A percentile compares a stretch with the other conserved stretches of the same genome.
Conservation (phyloP, 2,113 vertebrate species). For the Dipodomys ordii region DNA sequence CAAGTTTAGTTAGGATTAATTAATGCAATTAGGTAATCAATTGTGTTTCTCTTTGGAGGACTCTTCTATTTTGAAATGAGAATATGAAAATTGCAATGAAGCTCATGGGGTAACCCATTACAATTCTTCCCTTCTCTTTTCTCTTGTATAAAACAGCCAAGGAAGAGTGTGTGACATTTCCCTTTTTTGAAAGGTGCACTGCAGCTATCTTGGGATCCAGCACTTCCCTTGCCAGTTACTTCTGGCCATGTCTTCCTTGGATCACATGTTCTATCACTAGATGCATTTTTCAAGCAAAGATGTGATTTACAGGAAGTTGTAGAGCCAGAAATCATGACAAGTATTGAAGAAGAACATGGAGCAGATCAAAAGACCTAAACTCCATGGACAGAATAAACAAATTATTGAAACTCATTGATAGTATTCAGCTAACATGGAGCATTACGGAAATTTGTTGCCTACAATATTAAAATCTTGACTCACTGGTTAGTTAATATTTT, state of each 20-base stretch:
- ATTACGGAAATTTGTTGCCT: neutral
- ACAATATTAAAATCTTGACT: neutral
- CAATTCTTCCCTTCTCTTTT: neutral
- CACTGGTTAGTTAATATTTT: neutral
- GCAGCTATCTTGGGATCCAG: neutral
- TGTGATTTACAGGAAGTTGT: neutral
- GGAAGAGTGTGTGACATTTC: neutral
- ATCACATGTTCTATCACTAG: neutral
- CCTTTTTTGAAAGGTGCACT: slow-evolving; percentile 23
- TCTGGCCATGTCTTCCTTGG: neutral
- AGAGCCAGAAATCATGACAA: neutral
- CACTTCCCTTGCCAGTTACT: neutral
- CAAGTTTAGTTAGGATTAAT: slow-evolving; percentile 68
- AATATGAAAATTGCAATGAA: slow-evolving; percentile 50
- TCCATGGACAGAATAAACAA: neutral
- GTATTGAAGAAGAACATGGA: neutral
- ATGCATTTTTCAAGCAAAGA: neutral
- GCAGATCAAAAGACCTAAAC: neutral
- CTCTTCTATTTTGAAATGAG: slow-evolving; percentile 62
- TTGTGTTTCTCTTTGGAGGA: slow-evolving; percentile 71
- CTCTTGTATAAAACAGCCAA: neutral
- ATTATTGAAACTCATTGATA: neutral
- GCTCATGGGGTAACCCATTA: slow-evolving; percentile 34
- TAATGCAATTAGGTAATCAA: slow-evolving; percentile 67
- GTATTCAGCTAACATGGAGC: neutral